Conservation (phyloP, 2,113 vertebrate genomes). For the Sula dactylatra region DNA sequence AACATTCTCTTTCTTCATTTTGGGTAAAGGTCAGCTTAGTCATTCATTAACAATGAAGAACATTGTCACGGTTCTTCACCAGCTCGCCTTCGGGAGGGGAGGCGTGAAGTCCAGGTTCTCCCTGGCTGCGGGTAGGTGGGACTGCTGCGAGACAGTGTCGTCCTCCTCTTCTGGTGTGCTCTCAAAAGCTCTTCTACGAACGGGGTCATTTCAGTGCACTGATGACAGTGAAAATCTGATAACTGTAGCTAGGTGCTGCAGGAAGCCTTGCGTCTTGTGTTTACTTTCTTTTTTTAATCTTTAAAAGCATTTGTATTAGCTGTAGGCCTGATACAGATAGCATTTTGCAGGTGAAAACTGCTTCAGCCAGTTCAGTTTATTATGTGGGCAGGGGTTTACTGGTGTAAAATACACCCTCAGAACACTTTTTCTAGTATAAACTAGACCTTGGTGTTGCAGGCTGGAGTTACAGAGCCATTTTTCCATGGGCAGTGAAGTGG, state of each 20-base stretch:
- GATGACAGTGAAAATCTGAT: background rate
- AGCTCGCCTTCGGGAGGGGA: fast-evolving
- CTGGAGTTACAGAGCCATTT: background rate
- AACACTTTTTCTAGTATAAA: background rate
- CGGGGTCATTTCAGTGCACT: background rate
- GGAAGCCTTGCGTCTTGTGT: background rate
- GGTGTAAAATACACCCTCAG: background rate
- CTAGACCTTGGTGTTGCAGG: background rate
- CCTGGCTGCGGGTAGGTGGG: background rate
- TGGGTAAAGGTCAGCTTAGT: constrained; percentile 37
- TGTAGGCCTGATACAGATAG: background rate
- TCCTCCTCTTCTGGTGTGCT: background rate
- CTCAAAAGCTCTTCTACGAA: background rate
- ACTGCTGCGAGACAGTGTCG: fast-evolving
- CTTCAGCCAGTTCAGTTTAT: background rate
- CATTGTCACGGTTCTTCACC: background rate
- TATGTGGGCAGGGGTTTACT: background rate
- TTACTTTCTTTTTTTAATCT: background rate
- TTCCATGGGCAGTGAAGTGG: background rate
- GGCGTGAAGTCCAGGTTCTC: background rate
- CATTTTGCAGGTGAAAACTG: background rate
- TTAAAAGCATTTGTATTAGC: background rate
- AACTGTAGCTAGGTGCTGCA: background rate
- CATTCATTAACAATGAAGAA: constrained; percentile 2
- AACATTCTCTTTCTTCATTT: background rate